phyloP scores from a whole-genome alignment of 2,888 invertebrate genomes.

The Eutolmus rufibarbis region DNA sequence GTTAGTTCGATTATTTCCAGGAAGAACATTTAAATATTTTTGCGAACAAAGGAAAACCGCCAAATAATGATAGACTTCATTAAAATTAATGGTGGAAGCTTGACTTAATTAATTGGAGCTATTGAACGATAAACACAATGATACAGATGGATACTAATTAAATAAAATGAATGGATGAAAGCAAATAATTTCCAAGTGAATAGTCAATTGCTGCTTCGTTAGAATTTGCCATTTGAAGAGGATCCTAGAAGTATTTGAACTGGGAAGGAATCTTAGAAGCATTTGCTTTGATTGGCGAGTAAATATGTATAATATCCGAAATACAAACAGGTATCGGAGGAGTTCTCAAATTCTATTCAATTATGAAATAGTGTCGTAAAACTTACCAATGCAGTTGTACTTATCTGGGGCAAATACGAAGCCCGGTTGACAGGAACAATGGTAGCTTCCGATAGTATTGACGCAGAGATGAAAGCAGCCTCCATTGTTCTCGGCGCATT shows the following conservation, averaged over 20 bases:
- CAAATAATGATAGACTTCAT: neutral
- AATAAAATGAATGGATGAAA: neutral
- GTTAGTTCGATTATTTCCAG: neutral
- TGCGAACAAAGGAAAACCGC: neutral
- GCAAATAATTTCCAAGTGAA: neutral
- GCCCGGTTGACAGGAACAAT: conserved; percentile 59
- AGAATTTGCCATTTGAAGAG: neutral
- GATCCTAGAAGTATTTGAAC: neutral
- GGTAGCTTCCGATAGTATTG: conserved; percentile 52
- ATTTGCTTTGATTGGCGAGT: neutral
- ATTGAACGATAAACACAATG: neutral
- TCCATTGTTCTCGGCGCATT: conserved; percentile 46
- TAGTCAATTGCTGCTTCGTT: neutral
- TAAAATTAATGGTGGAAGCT: neutral
- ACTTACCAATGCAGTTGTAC: conserved; percentile 50
- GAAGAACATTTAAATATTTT: neutral
- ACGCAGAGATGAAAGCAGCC: conserved; percentile 50
- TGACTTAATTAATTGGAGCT: neutral
- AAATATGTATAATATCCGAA: neutral
- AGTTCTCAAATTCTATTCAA: neutral
- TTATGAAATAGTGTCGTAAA: neutral
- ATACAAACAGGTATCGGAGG: neutral
- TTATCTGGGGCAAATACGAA: conserved; percentile 52
- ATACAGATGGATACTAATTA: neutral
- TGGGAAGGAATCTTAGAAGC: neutral